phyloP scores from a whole-genome alignment of 1,140 invertebrate species.

The Polypedilum pembai region DNA sequence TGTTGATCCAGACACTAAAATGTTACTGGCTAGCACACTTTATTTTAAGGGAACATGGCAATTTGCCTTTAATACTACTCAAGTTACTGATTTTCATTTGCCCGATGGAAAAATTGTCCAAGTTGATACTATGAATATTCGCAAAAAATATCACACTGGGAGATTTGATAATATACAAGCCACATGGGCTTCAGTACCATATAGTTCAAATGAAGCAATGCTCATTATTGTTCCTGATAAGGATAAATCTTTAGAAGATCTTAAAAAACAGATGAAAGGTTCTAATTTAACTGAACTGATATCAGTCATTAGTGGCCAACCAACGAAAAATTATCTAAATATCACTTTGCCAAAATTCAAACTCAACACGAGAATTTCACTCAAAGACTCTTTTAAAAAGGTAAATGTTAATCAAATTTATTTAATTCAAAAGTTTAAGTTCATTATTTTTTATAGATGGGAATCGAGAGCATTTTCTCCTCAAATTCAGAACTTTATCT shows the following conservation, averaged over 20 bases:
- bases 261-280: background rate
- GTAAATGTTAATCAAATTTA: background rate
- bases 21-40: background rate
- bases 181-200: background rate
- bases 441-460: background rate
- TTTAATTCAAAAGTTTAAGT: background rate
- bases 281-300: background rate
- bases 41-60: background rate
- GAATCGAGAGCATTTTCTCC: background rate
- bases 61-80: background rate
- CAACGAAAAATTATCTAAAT: background rate
- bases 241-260: background rate
- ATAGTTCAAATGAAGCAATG: slow-evolving; percentile 14
- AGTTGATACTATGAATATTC: background rate
- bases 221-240: background rate
- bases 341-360: background rate
- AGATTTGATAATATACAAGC: background rate
- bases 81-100: background rate
- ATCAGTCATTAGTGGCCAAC: background rate
- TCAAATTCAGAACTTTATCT: background rate
- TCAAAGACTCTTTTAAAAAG: background rate
- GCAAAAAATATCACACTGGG: background rate
- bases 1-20: background rate
- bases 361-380: background rate
- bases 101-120: background rate